Percentiles rank a stretch among this genome's conserved stretches.
phyloP scores from a whole-genome alignment of 2,888 invertebrate genomes.

The Idaea straminata region DNA sequence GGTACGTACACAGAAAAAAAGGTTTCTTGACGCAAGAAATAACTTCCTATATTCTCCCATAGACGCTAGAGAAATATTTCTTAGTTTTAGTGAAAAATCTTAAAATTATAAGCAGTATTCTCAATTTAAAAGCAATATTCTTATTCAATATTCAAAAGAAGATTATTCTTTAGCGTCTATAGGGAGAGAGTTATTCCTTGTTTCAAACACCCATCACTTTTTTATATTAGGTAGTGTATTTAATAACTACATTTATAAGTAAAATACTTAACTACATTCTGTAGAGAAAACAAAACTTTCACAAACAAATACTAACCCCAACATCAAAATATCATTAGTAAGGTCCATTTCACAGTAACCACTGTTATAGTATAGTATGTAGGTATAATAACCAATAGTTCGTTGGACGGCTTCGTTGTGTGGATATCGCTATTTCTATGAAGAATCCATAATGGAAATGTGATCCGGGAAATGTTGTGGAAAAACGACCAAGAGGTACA shows the following conservation, averaged over 20 bases:
- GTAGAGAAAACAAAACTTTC: neutral
- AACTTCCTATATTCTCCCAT: too few relatives aligned
- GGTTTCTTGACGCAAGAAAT: too few relatives aligned
- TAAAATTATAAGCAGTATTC: too few relatives aligned
- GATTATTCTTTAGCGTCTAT: too few relatives aligned
- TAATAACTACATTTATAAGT: neutral
- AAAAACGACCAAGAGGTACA: slow-evolving; percentile 1
- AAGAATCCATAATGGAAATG: slow-evolving; percentile 6
- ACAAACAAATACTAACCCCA: neutral
- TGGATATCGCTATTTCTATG: neutral
- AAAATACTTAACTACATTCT: neutral
- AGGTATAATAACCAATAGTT: neutral
- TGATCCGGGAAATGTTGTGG: slow-evolving; percentile 12
- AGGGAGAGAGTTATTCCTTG: too few relatives aligned
- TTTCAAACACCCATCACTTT: too few relatives aligned
- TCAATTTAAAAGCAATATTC: too few relatives aligned
- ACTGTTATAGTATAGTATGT: neutral
- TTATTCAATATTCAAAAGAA: too few relatives aligned
- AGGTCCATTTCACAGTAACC: neutral
- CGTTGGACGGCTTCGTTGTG: neutral
- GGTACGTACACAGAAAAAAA: too few relatives aligned
- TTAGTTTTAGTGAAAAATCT: too few relatives aligned
- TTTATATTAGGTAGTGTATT: neutral
- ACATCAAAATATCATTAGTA: neutral
- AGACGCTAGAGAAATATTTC: too few relatives aligned